Percentiles rank a stretch among this genome's conserved stretches.
These are phyloP conservation scores for Rhopilema esculentum DNA, from an alignment of 30 jellyfish, hydroid and myxozoan species.

Conservation along the genomic window DNA sequence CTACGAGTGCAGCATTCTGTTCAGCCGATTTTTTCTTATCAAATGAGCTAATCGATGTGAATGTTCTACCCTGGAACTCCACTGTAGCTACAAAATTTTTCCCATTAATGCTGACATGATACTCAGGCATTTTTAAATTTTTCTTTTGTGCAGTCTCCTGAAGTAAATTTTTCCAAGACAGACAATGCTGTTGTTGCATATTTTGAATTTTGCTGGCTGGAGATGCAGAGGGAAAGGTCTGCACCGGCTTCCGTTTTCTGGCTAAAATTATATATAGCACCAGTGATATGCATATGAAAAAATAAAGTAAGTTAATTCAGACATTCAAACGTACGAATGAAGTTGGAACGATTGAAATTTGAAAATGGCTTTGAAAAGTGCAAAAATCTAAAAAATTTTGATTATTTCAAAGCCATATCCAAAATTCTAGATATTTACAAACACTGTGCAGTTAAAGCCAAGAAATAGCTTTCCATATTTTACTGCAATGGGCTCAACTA, in stretches of 20 bases:
- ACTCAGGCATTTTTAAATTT: slow-evolving; percentile 38
- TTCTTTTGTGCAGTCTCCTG: slow-evolving; percentile 84
- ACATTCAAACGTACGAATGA: too few relatives aligned
- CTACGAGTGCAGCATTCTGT: slow-evolving; percentile 78
- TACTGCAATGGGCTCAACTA: too few relatives aligned
- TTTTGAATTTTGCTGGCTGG: slow-evolving; percentile 17
- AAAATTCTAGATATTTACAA: too few relatives aligned
- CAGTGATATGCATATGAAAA: too few relatives aligned
- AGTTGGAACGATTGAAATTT: too few relatives aligned
- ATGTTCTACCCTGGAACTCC: slow-evolving; percentile 43
- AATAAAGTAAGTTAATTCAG: too few relatives aligned
- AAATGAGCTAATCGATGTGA: slow-evolving; percentile 20
- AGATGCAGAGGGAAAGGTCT: background rate
- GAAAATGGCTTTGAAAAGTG: too few relatives aligned
- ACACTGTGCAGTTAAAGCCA: too few relatives aligned
- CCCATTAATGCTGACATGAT: slow-evolving; percentile 10
- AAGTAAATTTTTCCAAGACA: slow-evolving; percentile 55
- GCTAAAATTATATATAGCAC: slow-evolving; percentile 26
- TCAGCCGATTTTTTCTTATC: slow-evolving; percentile 67
- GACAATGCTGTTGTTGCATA: background rate
- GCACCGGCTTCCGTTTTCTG: slow-evolving; percentile 34
- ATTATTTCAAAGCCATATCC: too few relatives aligned
- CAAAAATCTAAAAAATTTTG: too few relatives aligned
- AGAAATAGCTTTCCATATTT: too few relatives aligned
- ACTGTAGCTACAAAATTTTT: slow-evolving; percentile 63